These are phyloP conservation scores for Hafferia zeledoni DNA, from an alignment of 2,797 vertebrate species.

Conservation along the genomic window DNA sequence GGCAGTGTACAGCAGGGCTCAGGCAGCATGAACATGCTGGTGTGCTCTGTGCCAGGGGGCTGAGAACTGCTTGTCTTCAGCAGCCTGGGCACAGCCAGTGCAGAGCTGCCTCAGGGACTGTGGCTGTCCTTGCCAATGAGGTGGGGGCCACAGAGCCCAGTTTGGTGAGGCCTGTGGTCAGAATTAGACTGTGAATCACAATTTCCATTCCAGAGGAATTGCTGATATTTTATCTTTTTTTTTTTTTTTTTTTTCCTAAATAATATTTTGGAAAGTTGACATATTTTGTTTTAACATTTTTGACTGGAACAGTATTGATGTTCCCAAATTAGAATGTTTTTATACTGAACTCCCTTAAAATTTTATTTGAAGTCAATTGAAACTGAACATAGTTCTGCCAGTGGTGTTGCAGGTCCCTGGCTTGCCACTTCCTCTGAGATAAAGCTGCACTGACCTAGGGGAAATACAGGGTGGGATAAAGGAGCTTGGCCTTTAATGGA, in stretches of 20 bases:
- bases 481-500: background rate
- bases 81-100: background rate
- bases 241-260: background rate
- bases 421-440: background rate
- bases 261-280: background rate
- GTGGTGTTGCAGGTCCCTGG: background rate
- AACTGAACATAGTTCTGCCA: background rate
- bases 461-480: background rate
- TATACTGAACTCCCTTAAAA: background rate
- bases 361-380: background rate
- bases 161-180: background rate
- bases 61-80: background rate
- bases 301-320: background rate
- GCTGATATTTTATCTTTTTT: background rate
- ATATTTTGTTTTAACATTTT: slow-evolving; percentile 15
- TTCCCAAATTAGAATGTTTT: background rate
- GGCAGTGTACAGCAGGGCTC: background rate
- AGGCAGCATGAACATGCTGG: background rate
- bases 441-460: background rate
- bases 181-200: background rate
- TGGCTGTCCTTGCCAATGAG: background rate
- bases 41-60: background rate
- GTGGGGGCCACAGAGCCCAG: background rate
- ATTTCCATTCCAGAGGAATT: background rate
- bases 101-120: background rate